These are phyloP conservation scores for Metridium senile DNA, from an alignment of 92 coral and sea anemone species.

Conservation along the genomic window DNA sequence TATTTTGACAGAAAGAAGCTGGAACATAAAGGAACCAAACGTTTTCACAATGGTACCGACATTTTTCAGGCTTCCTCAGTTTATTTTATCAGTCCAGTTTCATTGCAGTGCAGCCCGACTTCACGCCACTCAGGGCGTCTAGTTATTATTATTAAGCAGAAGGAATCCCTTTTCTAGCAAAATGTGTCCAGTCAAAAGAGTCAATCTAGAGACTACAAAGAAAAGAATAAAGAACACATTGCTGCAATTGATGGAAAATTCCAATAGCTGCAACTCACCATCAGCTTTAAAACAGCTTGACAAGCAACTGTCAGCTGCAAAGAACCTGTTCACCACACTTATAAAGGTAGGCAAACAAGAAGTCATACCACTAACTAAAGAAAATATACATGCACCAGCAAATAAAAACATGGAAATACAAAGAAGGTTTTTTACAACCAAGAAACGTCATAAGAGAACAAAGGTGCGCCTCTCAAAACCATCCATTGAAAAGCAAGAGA, in stretches of 20 bases:
- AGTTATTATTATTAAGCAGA: too few relatives aligned
- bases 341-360: background rate
- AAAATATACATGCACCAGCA: constrained; percentile 31
- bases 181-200: background rate
- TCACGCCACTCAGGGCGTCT: too few relatives aligned
- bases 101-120: too few relatives aligned
- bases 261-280: background rate
- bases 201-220: constrained; percentile 1
- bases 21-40: too few relatives aligned
- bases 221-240: constrained; percentile 17
- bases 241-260: constrained; percentile 8
- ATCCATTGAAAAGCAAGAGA: constrained; percentile 11
- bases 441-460: constrained; percentile 19
- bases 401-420: constrained; percentile 46
- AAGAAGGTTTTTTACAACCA: constrained; percentile 35
- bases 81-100: too few relatives aligned
- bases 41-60: too few relatives aligned
- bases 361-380: background rate
- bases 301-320: constrained; percentile 13
- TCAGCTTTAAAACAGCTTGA: constrained; percentile 17
- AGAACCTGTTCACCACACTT: background rate
- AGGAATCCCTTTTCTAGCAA: background rate
- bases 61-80: too few relatives aligned
- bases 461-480: constrained; percentile 18
- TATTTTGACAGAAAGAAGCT: too few relatives aligned